Conservation (phyloP, 92 coral and sea anemone genomes). For the Siderastrea radians region DNA sequence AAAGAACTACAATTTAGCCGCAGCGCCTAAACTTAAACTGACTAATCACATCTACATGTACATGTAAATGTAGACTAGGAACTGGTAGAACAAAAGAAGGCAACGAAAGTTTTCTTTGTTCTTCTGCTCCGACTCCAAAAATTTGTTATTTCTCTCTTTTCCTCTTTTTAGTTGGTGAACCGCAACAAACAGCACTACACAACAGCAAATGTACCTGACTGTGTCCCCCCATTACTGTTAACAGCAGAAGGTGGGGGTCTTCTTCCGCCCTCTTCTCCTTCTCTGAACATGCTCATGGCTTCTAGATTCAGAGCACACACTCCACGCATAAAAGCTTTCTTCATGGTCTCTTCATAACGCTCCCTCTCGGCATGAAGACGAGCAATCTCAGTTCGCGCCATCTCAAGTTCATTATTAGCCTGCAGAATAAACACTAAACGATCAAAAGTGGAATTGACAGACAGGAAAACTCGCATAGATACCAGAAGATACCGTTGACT, state of each 20-base stretch:
- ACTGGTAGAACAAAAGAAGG: too few species aligned
- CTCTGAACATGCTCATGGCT: slow-evolving; percentile 98
- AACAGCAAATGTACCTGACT: neutral
- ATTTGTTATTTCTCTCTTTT: too few species aligned
- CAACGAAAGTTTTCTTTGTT: too few species aligned
- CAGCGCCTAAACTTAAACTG: too few species aligned
- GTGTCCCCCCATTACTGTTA: neutral
- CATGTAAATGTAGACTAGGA: too few species aligned
- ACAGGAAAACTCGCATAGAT: neutral
- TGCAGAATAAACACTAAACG: neutral
- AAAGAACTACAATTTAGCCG: too few species aligned
- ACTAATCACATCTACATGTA: too few species aligned
- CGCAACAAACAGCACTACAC: neutral
- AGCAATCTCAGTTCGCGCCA: slow-evolving; percentile 89
- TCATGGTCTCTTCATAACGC: slow-evolving; percentile 97
- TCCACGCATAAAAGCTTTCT: slow-evolving; percentile 98
- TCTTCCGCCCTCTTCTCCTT: slow-evolving; percentile 91
- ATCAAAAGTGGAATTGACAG: too few species aligned
- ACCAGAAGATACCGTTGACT: neutral
- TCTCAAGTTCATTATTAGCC: slow-evolving; percentile 89
- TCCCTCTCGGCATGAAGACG: slow-evolving; percentile 93
- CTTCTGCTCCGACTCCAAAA: too few species aligned
- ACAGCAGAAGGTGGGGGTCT: slow-evolving; percentile 16
- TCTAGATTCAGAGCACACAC: slow-evolving; percentile 98
- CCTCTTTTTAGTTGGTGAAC: too few species aligned